Base-by-base conservation (phyloP, 2,888 invertebrate species). In the Cartodere bifasciata region DNA sequence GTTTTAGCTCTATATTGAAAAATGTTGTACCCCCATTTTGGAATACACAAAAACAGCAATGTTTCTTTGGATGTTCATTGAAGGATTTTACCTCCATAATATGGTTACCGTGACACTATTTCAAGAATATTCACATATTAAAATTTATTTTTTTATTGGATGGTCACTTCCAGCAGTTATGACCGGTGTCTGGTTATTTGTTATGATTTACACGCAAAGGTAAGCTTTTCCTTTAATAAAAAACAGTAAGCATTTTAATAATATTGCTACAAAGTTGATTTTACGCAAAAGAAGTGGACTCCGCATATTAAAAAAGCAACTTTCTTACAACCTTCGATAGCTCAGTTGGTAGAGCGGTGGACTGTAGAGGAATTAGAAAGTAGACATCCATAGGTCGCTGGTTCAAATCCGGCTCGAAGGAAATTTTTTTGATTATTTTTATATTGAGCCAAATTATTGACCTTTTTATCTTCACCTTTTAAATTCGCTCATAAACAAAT, bases 21-120 rank as follows among this genome's bases (percentile, higher is more conserved):
- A 47, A 29, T 35, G 42, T 2, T 47, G 45, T 34, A 45, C 40
- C 12, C 42, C 47, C 1, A 56, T 88, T 1, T 59, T 94, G 41
- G 95, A 95, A 53, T 94, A 90, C 53, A 77, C 84, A 0, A 78
- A 84, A 39, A 84, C 87, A 0, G 82, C 85, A 1, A 87, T 87
- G 74, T 94, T 91, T 52, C 80, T 83, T 73, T 95, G 95, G 92
- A 94, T 94, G 90, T 84, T 94, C 48, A 80, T 92, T 30, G 94
- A 95, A 56, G 94, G 92, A 0, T 64, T 90, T 9, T 88, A 87
- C 52, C 64, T 95, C 13, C 84, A 92, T 57, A 82, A 76, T 39
- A 75, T 86, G 56, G 76, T 90, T 21, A 82, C 88, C 31, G 74
- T 75, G 1, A 74, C 75, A 4, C 73, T 76, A 0, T 70, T 84